Conservation (phyloP, 2,888 invertebrate species). For the Leptinotarsa haldemani region DNA sequence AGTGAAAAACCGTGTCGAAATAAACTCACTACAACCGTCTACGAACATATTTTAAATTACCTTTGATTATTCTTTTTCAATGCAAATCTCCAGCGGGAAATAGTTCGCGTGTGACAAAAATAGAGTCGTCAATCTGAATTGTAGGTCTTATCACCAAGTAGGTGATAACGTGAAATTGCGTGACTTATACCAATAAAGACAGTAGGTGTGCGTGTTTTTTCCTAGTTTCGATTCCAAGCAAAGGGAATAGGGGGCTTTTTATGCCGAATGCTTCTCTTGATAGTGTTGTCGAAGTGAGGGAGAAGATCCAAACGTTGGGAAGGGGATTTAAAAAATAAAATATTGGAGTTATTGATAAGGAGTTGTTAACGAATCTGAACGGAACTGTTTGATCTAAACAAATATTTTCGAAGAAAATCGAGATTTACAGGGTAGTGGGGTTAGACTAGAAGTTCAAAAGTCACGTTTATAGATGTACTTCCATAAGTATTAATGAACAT, state of each 20-base stretch:
- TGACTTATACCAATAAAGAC: constrained; percentile 30
- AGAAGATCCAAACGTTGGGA: not conserved
- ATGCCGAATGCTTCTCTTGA: not conserved
- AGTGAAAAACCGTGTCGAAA: too few relatives aligned
- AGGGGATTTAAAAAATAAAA: not conserved
- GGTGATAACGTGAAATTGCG: constrained; percentile 52
- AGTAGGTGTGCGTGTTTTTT: not conserved
- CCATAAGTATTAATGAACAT: too few relatives aligned
- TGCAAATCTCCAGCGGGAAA: constrained; percentile 1
- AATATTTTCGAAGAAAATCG: too few relatives aligned
- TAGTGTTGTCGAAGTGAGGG: not conserved
- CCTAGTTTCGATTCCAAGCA: not conserved
- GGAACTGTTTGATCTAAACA: too few relatives aligned
- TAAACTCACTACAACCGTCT: not conserved
- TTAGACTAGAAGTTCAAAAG: too few relatives aligned
- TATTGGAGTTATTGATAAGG: too few relatives aligned
- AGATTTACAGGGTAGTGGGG: too few relatives aligned
- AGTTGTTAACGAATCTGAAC: too few relatives aligned
- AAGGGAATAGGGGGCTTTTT: constrained; percentile 8
- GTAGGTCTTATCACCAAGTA: constrained; percentile 49
- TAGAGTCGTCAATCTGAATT: constrained; percentile 51
- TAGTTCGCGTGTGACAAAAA: constrained; percentile 42
- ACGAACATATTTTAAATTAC: not conserved
- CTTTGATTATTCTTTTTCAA: not conserved
- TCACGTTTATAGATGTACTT: too few relatives aligned